Evolutionary conservation across 1,140 invertebrate species (phyloP).

Genomic region (Meteorus sp.): DNA sequence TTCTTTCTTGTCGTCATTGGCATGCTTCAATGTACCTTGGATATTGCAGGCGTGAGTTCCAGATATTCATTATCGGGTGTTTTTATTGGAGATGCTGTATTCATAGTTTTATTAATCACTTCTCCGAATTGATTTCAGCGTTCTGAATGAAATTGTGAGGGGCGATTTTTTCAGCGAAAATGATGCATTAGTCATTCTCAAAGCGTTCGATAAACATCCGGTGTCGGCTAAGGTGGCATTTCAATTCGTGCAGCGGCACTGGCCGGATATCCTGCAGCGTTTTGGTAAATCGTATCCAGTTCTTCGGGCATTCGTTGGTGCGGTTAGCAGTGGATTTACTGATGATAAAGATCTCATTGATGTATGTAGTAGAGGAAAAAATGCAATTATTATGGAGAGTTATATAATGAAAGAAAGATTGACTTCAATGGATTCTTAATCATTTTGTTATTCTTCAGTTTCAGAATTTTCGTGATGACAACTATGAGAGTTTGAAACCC

Average conservation of each 20-base stretch:
- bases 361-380: constrained; percentile 25
- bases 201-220: constrained; percentile 41
- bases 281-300: constrained; percentile 23
- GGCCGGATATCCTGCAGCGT: constrained; percentile 39
- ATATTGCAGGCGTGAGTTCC: constrained; percentile 45
- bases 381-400: constrained; percentile 2
- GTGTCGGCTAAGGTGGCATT: constrained; percentile 39
- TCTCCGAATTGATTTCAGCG: no score
- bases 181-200: constrained; percentile 40
- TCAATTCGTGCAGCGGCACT: constrained; percentile 43
- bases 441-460: constrained; percentile 38
- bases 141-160: constrained; percentile 43
- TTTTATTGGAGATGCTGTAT: not conserved
- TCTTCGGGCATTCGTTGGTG: constrained; percentile 21
- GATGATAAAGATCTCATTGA: constrained; percentile 26
- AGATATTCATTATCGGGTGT: not conserved
- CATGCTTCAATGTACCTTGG: constrained; percentile 46
- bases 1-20: constrained; percentile 41
- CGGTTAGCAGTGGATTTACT: constrained; percentile 24
- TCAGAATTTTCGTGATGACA: constrained; percentile 42
- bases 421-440: constrained; percentile 9
- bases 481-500: constrained; percentile 45
- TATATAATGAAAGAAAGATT: not conserved
- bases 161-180: constrained; percentile 33
- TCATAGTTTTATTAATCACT: constrained; percentile 5